Percentiles rank a stretch among this genome's conserved stretches.
Evolutionary conservation across 2,797 vertebrate genomes (phyloP).

Genomic region (Pachyuromys duprasi): DNA sequence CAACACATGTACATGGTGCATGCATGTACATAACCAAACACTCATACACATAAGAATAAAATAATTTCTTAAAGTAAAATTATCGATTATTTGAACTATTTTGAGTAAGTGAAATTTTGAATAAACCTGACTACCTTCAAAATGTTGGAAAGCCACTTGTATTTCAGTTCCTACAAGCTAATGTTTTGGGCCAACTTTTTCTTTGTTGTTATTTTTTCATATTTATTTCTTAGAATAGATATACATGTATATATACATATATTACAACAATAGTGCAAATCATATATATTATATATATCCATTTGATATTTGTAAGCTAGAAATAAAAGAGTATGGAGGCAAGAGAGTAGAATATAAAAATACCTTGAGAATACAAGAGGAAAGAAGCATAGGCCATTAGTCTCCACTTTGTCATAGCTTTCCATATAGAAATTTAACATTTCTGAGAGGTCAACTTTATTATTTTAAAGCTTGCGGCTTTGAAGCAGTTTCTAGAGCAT

Average conservation of each 20-base stretch:
- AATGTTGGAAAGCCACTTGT: slow-evolving; percentile 28
- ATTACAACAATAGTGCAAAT: background rate
- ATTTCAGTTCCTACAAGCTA: slow-evolving; percentile 31
- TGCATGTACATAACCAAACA: background rate
- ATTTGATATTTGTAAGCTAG: background rate
- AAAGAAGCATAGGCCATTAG: background rate
- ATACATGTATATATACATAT: background rate
- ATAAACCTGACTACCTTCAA: background rate
- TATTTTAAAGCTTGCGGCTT: background rate
- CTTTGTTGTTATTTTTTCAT: slow-evolving; percentile 44
- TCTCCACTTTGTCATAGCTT: slow-evolving; percentile 41
- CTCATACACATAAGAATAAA: background rate
- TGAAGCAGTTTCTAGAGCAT: background rate
- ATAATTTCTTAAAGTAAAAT: background rate
- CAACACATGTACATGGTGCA: no score
- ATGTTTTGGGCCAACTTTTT: slow-evolving; percentile 27
- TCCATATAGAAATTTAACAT: slow-evolving; percentile 45
- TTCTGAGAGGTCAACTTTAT: background rate
- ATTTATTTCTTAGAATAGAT: slow-evolving; percentile 34
- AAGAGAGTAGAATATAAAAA: background rate
- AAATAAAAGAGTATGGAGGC: slow-evolving; percentile 7
- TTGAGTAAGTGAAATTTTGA: no score
- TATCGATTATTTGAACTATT: background rate
- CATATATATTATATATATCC: background rate
- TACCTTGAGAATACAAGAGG: background rate